Evolutionary conservation across 2,888 invertebrate genomes (phyloP).

Genomic region (Acleris laterana): DNA sequence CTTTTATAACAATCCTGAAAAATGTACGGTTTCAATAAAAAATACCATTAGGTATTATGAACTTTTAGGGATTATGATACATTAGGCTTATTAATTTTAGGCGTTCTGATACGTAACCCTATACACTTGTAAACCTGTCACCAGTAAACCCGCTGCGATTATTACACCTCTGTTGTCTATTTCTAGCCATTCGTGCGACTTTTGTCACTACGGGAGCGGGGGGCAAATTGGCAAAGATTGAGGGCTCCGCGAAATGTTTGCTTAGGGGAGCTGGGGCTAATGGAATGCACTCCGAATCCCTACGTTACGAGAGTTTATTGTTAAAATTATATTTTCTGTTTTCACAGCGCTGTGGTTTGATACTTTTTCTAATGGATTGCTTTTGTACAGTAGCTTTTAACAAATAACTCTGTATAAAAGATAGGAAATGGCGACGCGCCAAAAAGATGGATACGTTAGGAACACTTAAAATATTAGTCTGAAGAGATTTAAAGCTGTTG

Average conservation of each 20-base stretch:
- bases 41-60: too few species aligned
- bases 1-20: too few species aligned
- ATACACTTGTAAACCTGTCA: background rate
- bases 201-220: constrained; percentile 26
- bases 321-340: constrained; percentile 26
- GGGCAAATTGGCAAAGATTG: constrained; percentile 35
- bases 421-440: constrained; percentile 4
- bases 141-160: background rate
- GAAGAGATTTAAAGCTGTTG: too few species aligned
- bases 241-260: constrained; percentile 33
- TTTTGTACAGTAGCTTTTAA: constrained; percentile 6
- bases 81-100: too few species aligned
- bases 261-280: constrained; percentile 48
- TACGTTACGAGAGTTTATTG: constrained; percentile 37
- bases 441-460: background rate
- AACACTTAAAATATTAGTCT: too few species aligned
- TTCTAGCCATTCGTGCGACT: constrained; percentile 27
- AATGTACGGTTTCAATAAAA: too few species aligned
- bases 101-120: too few species aligned
- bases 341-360: constrained; percentile 22
- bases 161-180: constrained; percentile 14
- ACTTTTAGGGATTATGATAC: too few species aligned
- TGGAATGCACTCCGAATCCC: constrained; percentile 51
- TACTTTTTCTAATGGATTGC: constrained; percentile 29
- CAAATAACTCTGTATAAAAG: background rate